Evolutionary conservation across 2,113 vertebrate genomes (phyloP).

Genomic region (Kryptolebias marmoratus): DNA sequence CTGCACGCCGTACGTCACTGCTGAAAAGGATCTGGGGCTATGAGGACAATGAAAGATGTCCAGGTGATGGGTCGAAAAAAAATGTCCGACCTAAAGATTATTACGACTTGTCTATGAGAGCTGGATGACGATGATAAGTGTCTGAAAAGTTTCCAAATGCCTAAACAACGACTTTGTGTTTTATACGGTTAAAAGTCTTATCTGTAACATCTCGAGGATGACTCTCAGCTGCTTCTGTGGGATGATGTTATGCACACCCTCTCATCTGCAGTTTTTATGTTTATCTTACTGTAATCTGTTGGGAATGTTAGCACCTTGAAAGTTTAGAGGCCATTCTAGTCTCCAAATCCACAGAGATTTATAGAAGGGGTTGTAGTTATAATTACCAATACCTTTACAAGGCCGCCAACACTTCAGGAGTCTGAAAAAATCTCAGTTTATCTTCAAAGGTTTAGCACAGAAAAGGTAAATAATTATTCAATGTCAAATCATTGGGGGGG

Average conservation of each 20-base stretch:
- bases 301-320: background rate
- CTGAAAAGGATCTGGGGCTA: conserved; percentile 37
- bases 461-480: background rate
- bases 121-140: conserved; percentile 8
- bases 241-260: background rate
- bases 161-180: background rate
- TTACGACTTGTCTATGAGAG: background rate
- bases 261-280: background rate
- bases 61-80: conserved; percentile 34
- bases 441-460: background rate
- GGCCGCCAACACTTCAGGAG: too few relatives aligned
- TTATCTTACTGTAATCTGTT: conserved; percentile 5
- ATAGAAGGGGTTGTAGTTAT: background rate
- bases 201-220: background rate
- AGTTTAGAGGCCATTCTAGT: background rate
- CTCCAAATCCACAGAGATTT: background rate
- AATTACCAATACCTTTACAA: too few relatives aligned
- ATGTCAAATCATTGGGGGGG: background rate
- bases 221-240: background rate
- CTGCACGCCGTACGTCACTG: conserved; percentile 42
- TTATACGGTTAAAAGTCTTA: background rate
- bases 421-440: background rate
- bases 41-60: conserved; percentile 5
- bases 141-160: conserved; percentile 30
- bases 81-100: conserved; percentile 11